Base-by-base conservation (phyloP, 2,113 vertebrate species). In the Crotalus viridis region DNA sequence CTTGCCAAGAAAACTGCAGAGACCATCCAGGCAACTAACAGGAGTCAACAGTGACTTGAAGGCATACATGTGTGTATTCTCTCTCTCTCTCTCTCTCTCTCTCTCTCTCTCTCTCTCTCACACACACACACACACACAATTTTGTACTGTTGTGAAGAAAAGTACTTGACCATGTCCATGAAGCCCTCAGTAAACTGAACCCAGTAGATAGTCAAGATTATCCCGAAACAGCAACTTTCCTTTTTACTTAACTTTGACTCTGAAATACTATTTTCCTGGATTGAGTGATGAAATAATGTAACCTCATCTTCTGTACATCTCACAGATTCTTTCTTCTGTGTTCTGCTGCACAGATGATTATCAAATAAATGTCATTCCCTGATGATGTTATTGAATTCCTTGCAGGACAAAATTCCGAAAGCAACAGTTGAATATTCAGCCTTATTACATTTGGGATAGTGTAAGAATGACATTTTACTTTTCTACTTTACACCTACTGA, bases 221-320 rank as follows among this genome's bases (percentile, higher is more conserved):
- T 33, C 61, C 33, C 86, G 91, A 0, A 0, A 90, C 13, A 88
- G 1, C 90, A 94, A 48, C 33, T 91, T 74, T 51, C 52, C 39
- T 26, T 92, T 91, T n/a, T 59, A 86, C 91, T 94, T 94, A 0
- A 1, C 85, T 95, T 85, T 89, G 26, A 90, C 92, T 52, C 21
- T 89, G 93, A 94, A 69, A 28, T 19, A 57, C 33, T 92, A 12
- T 93, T 96, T 96, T 43, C 33, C 85, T 3, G 59, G 43, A 28
- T 74, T 57, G 92, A 93, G 91, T 91, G 93, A 92, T n/a, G n/a
- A 43, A 17, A 81, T 43, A 4, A 81, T 90, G 46, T 90, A 48
- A 64, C 26, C 0, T 28, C 22, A 3, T 81, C 90, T 94, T 33
- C 10, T 59, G 89, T 1, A 91, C 81, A 91, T 89, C 24, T 92